These are phyloP conservation scores for Virgularia gustaviana DNA, from an alignment of 92 coral and sea anemone genomes.

Conservation along the genomic window DNA sequence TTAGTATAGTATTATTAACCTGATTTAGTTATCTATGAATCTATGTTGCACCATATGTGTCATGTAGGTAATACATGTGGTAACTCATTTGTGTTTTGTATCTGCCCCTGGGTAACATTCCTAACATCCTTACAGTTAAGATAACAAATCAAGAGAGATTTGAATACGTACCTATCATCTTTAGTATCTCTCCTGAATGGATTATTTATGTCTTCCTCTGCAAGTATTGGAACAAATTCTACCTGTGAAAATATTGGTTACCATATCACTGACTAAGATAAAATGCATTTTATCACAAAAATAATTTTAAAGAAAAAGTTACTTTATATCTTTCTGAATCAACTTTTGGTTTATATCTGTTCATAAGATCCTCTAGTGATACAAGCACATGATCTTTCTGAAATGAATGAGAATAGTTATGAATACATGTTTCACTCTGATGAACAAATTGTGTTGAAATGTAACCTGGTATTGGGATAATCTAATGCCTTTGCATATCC, in stretches of 20 bases:
- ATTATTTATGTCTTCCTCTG: constrained; percentile 15
- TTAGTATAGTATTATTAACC: too few relatives aligned
- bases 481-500: constrained; percentile 70
- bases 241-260: constrained; percentile 44
- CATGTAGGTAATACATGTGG: background rate
- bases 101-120: too few relatives aligned
- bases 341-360: constrained; percentile 79
- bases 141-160: too few relatives aligned
- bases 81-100: too few relatives aligned
- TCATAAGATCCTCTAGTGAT: constrained; percentile 72
- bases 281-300: background rate
- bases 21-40: too few relatives aligned
- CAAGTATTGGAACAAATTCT: constrained; percentile 71
- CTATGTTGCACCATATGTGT: too few relatives aligned
- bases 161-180: constrained; percentile 42
- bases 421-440: background rate
- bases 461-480: constrained; percentile 80
- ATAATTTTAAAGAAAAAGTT: background rate
- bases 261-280: background rate
- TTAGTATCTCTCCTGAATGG: background rate
- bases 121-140: too few relatives aligned
- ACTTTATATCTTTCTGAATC: constrained; percentile 72
- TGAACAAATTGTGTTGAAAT: background rate
- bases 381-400: constrained; percentile 83
- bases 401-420: background rate